Evolutionary conservation across 2,888 invertebrate species (phyloP).

Genomic region (Hermaeophaga mercurialis): DNA sequence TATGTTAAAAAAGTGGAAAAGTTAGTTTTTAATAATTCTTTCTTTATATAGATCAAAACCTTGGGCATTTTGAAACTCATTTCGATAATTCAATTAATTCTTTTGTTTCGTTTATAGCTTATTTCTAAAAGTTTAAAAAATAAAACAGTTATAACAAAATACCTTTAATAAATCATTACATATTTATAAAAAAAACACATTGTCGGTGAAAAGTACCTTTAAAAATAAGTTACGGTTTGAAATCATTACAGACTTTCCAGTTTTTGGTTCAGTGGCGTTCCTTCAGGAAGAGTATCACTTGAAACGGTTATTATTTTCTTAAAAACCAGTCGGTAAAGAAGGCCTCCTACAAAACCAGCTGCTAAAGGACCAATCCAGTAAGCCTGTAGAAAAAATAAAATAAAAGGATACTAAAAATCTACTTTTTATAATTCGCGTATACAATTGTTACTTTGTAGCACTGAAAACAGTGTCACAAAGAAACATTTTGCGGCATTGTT

Average conservation of each 20-base stretch:
- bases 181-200: not conserved
- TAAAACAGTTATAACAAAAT: not conserved
- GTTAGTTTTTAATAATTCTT: no score
- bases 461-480: not conserved
- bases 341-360: conserved; percentile 49
- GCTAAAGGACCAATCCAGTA: conserved; percentile 54
- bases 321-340: conserved; percentile 51
- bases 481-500: no score
- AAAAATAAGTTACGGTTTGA: not conserved
- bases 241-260: conserved; percentile 14
- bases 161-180: not conserved
- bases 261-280: conserved; percentile 51
- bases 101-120: no score
- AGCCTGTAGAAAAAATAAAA: conserved; percentile 37
- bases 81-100: no score
- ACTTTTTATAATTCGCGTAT: not conserved
- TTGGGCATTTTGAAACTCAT: no score
- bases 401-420: not conserved
- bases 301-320: conserved; percentile 44
- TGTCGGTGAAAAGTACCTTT: not conserved
- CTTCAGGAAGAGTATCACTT: conserved; percentile 45
- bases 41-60: no score
- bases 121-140: no score
- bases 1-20: no score
- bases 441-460: no score